Percentiles rank a stretch among this genome's conserved stretches.
These are phyloP conservation scores for Spheniscus mendiculus DNA, from an alignment of 2,113 vertebrate genomes.

Conservation along the genomic window DNA sequence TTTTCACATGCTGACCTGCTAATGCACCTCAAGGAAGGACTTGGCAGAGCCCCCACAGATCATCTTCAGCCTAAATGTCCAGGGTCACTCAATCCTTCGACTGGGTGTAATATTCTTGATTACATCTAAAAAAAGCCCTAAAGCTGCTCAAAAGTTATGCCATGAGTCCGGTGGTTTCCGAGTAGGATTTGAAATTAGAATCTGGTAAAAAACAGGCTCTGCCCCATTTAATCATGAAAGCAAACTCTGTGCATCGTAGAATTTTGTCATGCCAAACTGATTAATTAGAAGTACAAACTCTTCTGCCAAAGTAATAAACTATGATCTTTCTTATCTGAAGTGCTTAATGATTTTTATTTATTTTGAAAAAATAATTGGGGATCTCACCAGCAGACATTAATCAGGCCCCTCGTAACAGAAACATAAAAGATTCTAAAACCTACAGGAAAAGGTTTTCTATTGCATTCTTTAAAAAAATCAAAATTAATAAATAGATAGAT, in stretches of 20 bases:
- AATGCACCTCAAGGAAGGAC: conserved; percentile 11
- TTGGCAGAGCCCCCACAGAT: background rate
- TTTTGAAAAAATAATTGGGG: background rate
- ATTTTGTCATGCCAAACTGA: background rate
- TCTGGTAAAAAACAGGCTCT: background rate
- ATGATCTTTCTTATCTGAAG: background rate
- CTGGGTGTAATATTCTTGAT: background rate
- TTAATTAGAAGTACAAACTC: background rate
- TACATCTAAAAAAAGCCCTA: conserved; percentile 16
- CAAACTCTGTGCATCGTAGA: background rate
- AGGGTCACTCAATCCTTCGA: background rate
- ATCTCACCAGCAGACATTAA: background rate
- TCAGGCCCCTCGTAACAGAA: background rate
- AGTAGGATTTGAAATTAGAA: background rate
- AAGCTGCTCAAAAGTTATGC: background rate
- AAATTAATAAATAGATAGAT: background rate
- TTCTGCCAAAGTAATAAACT: background rate
- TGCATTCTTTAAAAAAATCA: background rate
- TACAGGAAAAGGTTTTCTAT: background rate
- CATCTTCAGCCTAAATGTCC: conserved; percentile 30
- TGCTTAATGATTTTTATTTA: background rate
- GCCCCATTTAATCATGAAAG: background rate
- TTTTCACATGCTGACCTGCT: background rate
- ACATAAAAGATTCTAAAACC: background rate
- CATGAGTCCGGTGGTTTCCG: background rate